Percentiles rank a stretch among this genome's conserved stretches.
phyloP scores from a whole-genome alignment of 2,797 vertebrate species.

The Karalla daura region DNA sequence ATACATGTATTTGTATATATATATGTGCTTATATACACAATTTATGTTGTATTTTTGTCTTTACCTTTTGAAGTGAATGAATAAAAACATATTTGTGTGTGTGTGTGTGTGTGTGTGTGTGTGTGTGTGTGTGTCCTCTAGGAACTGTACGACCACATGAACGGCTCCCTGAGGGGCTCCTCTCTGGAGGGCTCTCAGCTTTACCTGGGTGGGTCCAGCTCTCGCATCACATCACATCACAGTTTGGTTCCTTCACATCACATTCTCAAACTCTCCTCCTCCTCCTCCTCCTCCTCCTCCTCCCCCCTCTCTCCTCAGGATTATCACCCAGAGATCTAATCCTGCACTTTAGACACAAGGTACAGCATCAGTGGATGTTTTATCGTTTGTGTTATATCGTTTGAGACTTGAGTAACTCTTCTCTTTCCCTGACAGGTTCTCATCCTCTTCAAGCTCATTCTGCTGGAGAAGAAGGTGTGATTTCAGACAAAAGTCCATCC shows the following conservation, averaged over 20 bases:
- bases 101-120: background rate
- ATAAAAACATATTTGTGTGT: background rate
- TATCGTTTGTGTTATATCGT: rapidly evolving
- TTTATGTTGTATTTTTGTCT: too few species aligned
- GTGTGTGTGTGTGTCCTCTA: too few species aligned
- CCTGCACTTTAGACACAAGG: slow-evolving; percentile 97
- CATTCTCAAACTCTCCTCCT: too few species aligned
- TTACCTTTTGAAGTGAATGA: too few species aligned
- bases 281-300: background rate
- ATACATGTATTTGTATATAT: too few species aligned
- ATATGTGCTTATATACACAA: too few species aligned
- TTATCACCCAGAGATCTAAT: slow-evolving; percentile 97
- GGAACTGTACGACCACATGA: slow-evolving; percentile 99
- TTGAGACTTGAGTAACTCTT: background rate
- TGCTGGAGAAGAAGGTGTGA: slow-evolving; percentile 96
- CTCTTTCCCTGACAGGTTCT: slow-evolving; percentile 85
- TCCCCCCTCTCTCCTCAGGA: slow-evolving; percentile 78
- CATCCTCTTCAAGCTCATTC: slow-evolving; percentile 96
- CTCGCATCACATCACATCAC: background rate
- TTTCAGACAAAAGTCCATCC: rapidly evolving
- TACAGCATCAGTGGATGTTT: slow-evolving; percentile 54
- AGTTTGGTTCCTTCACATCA: background rate
- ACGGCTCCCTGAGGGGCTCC: slow-evolving; percentile 90
- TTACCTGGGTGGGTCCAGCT: slow-evolving; percentile 87
- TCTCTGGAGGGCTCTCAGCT: slow-evolving; percentile 93